Conservation (phyloP, 92 coral and sea anemone genomes). For the Palythoa heliodiscus region DNA sequence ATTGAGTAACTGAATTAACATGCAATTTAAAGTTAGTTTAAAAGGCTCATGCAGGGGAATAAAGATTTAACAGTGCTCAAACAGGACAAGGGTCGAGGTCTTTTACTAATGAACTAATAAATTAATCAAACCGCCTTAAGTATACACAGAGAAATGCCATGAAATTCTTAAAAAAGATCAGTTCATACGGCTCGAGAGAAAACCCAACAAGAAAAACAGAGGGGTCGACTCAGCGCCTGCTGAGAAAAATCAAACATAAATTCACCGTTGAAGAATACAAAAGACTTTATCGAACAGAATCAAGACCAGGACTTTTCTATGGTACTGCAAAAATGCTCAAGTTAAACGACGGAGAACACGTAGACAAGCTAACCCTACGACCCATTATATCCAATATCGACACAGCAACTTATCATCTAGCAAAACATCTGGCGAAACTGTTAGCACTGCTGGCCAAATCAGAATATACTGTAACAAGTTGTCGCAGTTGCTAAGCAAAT, state of each 20-base stretch:
- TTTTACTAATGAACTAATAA: no score
- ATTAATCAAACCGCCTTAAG: no score
- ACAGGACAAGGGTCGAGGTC: no score
- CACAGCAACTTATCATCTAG: background rate
- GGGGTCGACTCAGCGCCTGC: background rate
- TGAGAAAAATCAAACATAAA: no score
- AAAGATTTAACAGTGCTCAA: no score
- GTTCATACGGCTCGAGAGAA: background rate
- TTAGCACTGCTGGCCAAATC: background rate
- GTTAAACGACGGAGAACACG: conserved; percentile 15
- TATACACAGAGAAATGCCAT: no score
- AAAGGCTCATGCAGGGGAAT: no score
- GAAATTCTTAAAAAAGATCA: no score
- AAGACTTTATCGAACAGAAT: background rate
- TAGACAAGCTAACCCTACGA: conserved; percentile 25
- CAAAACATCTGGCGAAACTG: conserved; percentile 29
- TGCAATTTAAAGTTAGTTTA: no score
- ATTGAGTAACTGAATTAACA: no score
- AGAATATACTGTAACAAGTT: background rate
- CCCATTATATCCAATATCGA: conserved; percentile 33
- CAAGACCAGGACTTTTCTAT: background rate
- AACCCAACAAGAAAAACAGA: background rate
- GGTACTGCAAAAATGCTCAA: background rate
- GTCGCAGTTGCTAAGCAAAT: no score
- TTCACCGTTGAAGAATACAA: background rate